Evolutionary conservation across 2,888 invertebrate species (phyloP), one percentile per base, ranked within the genome.

Genomic region (Synanthedon tipuliformis): DNA sequence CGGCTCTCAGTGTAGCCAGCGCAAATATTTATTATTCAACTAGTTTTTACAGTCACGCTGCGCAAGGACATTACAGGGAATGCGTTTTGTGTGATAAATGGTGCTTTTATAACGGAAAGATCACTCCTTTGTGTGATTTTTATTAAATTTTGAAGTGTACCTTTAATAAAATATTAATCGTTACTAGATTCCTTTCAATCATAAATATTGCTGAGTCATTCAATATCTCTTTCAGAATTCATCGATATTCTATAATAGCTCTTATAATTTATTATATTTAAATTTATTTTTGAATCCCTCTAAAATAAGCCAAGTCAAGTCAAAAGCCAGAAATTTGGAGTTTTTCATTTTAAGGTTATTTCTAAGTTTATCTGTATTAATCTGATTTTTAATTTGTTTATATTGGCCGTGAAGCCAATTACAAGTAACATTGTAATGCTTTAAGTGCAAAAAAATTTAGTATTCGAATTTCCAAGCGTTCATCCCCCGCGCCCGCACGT

Each of bases 401-500:
- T 73, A 73, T 70, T 69, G 72, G 69, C 75, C 75, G 83, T 82
- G 78, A 81, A 81, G 78, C 77, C 84, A 86, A 86, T 86, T 85
- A 85, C 78, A 83, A 78, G 78, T 79, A 73, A 72, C 80, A 79
- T 83, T 78, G 78, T 80, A 69, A 78, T 80, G 78, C 73, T 79
- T 78, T 73, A 65, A 74, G 73, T 78, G 78, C 79, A 82, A 85
- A 87, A 86, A 86, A 86, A 84, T 78, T 82, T 83, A 80, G 73
- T 80, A 83, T 84, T 81, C 85, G 86, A 85, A 85, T 85, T 78
- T 86, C 82, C 76, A 71, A 82, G 68, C 84, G 78, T 80, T 83
- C 86, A 85, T 82, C 84, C 85, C 84, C 84, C 81, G 79, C 79
- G 77, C 81, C 83, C 85, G 83, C 87, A 79, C 86, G 84, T 80